These are phyloP conservation scores for Anas platyrhynchos DNA, from an alignment of 2,113 vertebrate genomes.

Conservation along the genomic window DNA sequence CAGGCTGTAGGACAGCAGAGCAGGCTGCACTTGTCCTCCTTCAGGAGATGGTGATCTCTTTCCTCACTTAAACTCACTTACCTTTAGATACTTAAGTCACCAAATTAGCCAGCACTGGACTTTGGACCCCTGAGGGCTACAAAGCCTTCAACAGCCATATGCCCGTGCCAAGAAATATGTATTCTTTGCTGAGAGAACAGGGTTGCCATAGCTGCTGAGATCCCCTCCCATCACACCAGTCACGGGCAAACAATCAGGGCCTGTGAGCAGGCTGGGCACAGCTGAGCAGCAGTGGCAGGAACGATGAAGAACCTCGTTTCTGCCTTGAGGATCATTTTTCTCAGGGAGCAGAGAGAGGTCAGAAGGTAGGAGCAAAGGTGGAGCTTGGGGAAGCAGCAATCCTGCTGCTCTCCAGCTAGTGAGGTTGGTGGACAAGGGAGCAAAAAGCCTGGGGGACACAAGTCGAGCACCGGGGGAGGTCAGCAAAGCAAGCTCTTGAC, in stretches of 20 bases:
- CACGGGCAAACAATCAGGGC: not conserved
- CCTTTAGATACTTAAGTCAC: not conserved
- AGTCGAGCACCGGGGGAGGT: not conserved
- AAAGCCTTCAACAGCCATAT: not conserved
- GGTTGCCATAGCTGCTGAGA: not conserved
- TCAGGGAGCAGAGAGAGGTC: not conserved
- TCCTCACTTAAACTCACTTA: not conserved
- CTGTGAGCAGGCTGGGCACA: not conserved
- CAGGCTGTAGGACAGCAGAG: rapidly evolving
- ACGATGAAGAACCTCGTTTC: not conserved
- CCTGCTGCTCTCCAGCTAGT: not conserved
- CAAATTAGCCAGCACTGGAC: not conserved
- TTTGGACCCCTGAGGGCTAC: not conserved
- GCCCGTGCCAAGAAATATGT: not conserved
- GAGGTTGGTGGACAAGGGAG: not conserved
- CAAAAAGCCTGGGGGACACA: not conserved
- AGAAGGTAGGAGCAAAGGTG: not conserved
- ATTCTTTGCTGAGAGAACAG: not conserved
- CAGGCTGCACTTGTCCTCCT: not conserved
- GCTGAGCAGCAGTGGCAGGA: not conserved
- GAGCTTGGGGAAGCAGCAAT: not conserved
- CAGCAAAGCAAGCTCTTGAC: rapidly evolving
- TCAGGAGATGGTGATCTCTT: not conserved
- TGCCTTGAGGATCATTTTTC: not conserved
- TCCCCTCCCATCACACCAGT: not conserved